Percentiles rank a stretch among this genome's conserved stretches.
phyloP scores from a whole-genome alignment of 1,140 invertebrate genomes.

The Leptinotarsa lineolata region DNA sequence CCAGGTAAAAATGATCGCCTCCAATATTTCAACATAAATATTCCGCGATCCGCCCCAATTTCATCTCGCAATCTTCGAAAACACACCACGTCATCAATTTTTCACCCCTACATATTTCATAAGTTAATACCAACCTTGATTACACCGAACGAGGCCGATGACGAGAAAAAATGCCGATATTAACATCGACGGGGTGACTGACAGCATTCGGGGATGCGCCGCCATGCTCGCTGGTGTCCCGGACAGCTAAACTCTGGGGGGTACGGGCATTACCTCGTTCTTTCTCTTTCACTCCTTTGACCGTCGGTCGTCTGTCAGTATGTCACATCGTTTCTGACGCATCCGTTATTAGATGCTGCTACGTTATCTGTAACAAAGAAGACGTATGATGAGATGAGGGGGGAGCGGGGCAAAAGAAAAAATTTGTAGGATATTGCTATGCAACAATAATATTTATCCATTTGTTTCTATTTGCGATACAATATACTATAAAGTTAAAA shows the following conservation, averaged over 20 bases:
- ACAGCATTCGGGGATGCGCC: constrained; percentile 43
- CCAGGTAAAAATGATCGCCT: no score
- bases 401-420: neutral
- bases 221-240: constrained; percentile 45
- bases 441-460: no score
- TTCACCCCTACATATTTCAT: constrained; percentile 10
- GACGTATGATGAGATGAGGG: neutral
- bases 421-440: no score
- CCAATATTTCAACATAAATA: no score
- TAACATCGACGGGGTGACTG: constrained; percentile 39
- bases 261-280: constrained; percentile 44
- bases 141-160: constrained; percentile 40
- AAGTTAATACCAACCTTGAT: constrained; percentile 47
- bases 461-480: no score
- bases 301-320: constrained; percentile 27
- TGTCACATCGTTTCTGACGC: constrained; percentile 50
- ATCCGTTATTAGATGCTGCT: constrained; percentile 11
- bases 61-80: neutral
- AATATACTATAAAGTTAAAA: no score
- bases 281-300: constrained; percentile 38
- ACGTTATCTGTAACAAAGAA: constrained; percentile 19
- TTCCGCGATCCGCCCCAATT: no score
- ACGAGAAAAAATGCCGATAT: constrained; percentile 49
- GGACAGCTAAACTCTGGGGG: constrained; percentile 44
- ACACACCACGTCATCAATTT: neutral